Evolutionary conservation across 2,113 vertebrate genomes (phyloP).

Genomic region (Nyctibius bracteatus): DNA sequence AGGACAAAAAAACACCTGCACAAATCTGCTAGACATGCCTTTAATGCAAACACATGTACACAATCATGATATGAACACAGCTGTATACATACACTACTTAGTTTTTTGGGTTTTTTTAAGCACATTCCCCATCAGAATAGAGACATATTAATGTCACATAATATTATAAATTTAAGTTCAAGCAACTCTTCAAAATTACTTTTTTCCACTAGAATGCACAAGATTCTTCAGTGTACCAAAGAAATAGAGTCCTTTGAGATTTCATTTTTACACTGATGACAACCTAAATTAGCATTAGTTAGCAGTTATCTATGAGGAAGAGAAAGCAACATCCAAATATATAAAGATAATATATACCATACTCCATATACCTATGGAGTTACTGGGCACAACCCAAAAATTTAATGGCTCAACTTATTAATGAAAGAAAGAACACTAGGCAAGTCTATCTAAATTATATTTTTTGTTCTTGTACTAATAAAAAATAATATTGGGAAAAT

Average conservation of each 20-base stretch:
- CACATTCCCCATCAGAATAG: background rate
- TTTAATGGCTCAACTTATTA: background rate
- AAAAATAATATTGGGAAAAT: background rate
- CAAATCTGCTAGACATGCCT: background rate
- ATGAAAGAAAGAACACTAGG: background rate
- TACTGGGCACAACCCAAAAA: background rate
- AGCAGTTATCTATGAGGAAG: rapidly evolving
- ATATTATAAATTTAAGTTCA: background rate
- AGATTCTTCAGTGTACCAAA: background rate
- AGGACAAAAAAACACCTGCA: background rate
- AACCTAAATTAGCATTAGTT: background rate
- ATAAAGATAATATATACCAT: background rate
- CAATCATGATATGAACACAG: background rate
- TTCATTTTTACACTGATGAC: background rate
- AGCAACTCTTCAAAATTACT: background rate
- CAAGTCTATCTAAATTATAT: background rate
- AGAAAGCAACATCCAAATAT: background rate
- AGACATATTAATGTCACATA: background rate
- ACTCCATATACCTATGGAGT: background rate
- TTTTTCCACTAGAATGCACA: background rate
- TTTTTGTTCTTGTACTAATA: background rate
- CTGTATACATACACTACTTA: background rate
- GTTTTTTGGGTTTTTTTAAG: background rate
- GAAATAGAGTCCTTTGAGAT: background rate
- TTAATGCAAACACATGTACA: background rate